Conservation (phyloP, 1,140 invertebrate genomes). For the Zaprionus ghesquierei region DNA sequence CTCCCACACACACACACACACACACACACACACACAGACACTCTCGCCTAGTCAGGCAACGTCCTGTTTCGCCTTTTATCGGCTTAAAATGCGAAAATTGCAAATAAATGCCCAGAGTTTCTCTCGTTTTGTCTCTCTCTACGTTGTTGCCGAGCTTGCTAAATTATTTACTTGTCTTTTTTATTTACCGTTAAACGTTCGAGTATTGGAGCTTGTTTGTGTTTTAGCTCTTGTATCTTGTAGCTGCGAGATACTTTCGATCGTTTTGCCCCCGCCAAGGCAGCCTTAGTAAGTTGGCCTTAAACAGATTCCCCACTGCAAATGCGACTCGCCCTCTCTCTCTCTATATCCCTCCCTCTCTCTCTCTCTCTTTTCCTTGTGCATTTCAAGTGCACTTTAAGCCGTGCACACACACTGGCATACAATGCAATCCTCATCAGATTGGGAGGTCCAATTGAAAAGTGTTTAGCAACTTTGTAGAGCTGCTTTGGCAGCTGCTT, state of each 20-base stretch:
- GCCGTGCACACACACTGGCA: constrained; percentile 17
- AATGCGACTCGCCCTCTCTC: background rate
- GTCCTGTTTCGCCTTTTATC: constrained; percentile 60
- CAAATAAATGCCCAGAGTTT: constrained; percentile 72
- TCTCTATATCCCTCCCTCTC: background rate
- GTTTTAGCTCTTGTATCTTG: background rate
- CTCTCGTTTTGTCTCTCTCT: background rate
- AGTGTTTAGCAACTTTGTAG: constrained; percentile 26
- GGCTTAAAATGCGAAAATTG: constrained; percentile 79
- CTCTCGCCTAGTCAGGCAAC: background rate
- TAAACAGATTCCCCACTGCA: constrained; percentile 6
- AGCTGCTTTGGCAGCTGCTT: constrained; percentile 4
- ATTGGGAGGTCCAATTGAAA: constrained; percentile 23
- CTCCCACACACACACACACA: background rate
- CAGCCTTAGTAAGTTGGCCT: constrained; percentile 8
- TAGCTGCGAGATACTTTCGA: constrained; percentile 38
- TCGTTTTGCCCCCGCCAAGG: constrained; percentile 27
- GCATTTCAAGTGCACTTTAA: constrained; percentile 62
- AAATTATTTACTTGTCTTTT: constrained; percentile 73
- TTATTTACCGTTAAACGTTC: constrained; percentile 74
- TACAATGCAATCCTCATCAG: background rate
- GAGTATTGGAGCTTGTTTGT: constrained; percentile 28
- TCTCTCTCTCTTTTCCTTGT: constrained; percentile 33
- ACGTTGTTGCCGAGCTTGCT: constrained; percentile 37
- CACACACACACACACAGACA: constrained; percentile 2